A percentile compares a stretch with the other conserved stretches of the same genome.
phyloP scores from a whole-genome alignment of 2,888 invertebrate genomes.

The Periphyllus acericola region DNA sequence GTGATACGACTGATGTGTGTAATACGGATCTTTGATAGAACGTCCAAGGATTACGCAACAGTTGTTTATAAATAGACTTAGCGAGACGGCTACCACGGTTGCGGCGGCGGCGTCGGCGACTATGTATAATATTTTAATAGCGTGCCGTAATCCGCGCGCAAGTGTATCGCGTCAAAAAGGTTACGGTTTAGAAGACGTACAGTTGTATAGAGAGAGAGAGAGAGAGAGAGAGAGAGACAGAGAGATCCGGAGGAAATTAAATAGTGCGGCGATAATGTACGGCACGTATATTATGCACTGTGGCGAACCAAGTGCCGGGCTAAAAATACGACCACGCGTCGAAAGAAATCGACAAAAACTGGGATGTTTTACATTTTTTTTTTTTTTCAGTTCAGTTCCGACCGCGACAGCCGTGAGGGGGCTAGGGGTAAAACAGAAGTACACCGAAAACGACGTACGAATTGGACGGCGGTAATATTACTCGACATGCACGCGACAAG shows the following conservation, averaged over 20 bases:
- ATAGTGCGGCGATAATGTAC: neutral
- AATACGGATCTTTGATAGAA: neutral
- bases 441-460: too few relatives aligned
- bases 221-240: too few relatives aligned
- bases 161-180: neutral
- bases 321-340: neutral
- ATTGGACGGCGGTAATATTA: too few relatives aligned
- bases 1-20: neutral
- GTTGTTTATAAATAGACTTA: conserved; percentile 22
- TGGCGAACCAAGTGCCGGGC: neutral
- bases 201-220: neutral
- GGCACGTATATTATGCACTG: too few relatives aligned
- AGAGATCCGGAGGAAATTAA: neutral
- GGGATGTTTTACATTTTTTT: neutral
- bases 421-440: neutral
- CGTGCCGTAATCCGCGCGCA: neutral
- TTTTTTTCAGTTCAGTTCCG: neutral
- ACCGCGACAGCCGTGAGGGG: neutral
- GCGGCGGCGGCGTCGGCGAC: neutral
- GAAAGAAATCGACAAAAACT: neutral
- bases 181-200: neutral
- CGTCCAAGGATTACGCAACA: conserved; percentile 35
- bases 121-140: too few relatives aligned
- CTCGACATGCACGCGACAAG: too few relatives aligned
- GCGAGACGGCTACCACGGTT: neutral